phyloP scores from a whole-genome alignment of 2,113 vertebrate genomes.

The Amblyopsis rosae region DNA sequence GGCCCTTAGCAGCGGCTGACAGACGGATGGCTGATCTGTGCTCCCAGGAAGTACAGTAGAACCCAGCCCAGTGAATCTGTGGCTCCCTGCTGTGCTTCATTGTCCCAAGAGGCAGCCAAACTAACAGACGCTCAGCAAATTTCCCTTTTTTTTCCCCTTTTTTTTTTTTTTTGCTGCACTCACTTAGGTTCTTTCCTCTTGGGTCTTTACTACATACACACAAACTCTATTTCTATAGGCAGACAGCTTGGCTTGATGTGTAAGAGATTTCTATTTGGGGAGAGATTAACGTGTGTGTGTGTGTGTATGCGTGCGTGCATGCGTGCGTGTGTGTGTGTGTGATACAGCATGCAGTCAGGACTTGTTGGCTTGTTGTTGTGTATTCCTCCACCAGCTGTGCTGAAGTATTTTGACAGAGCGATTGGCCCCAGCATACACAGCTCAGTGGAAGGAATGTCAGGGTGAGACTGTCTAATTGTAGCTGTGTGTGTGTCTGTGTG shows the following conservation, averaged over 20 bases:
- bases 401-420: conserved; percentile 72
- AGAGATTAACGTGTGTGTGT: not conserved
- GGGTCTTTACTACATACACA: conserved; percentile 19
- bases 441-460: conserved; percentile 66
- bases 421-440: conserved; percentile 60
- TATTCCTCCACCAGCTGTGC: conserved; percentile 41
- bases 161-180: too few relatives aligned
- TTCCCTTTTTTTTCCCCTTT: conserved; percentile 3
- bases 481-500: conserved; percentile 11
- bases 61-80: not conserved
- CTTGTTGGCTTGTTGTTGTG: conserved; percentile 35
- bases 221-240: conserved; percentile 1
- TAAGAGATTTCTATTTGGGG: conserved; percentile 19
- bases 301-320: conserved; percentile 21
- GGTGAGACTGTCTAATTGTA: conserved; percentile 33
- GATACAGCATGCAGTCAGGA: conserved; percentile 25
- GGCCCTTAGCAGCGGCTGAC: conserved; percentile 10
- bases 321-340: not conserved
- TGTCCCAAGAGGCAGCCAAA: conserved; percentile 1
- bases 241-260: not conserved
- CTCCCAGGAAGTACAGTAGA: conserved; percentile 1
- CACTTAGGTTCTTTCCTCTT: not conserved
- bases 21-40: conserved; percentile 10
- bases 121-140: conserved; percentile 17
- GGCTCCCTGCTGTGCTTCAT: conserved; percentile 7